These are phyloP conservation scores for Arrhamphus sclerolepis DNA, from an alignment of 2,797 vertebrate genomes.

Conservation along the genomic window DNA sequence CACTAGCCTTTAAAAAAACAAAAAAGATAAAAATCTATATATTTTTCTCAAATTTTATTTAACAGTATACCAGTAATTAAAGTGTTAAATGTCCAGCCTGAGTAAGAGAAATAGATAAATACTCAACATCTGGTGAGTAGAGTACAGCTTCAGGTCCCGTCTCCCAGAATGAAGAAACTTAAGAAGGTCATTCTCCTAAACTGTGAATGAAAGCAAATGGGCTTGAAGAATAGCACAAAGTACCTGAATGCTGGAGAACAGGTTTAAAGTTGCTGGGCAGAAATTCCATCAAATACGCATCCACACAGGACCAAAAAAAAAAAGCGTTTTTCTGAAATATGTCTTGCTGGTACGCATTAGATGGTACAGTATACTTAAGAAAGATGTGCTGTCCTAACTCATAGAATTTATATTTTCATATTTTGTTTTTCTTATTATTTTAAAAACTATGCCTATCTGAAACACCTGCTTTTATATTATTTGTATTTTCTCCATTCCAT, in stretches of 20 bases:
- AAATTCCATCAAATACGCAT: constrained; percentile 44
- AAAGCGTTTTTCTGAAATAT: constrained; percentile 47
- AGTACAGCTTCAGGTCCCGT: constrained; percentile 26
- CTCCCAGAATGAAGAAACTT: constrained; percentile 53
- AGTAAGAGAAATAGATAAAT: constrained; percentile 41
- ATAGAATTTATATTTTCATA: constrained; percentile 66
- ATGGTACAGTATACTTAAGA: constrained; percentile 56
- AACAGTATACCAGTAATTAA: constrained; percentile 60
- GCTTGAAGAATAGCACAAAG: constrained; percentile 51
- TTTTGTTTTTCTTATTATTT: constrained; percentile 35
- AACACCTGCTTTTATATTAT: constrained; percentile 40
- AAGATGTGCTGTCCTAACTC: constrained; percentile 64
- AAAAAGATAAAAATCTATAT: constrained; percentile 55
- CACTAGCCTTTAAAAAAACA: constrained; percentile 57
- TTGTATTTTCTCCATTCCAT: constrained; percentile 67
- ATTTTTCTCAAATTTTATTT: constrained; percentile 76
- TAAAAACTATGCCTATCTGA: constrained; percentile 71
- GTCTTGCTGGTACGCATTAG: constrained; percentile 66
- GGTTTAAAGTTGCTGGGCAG: constrained; percentile 34
- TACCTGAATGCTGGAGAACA: constrained; percentile 43
- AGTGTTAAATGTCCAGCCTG: constrained; percentile 52
- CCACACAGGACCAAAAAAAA: constrained; percentile 74
- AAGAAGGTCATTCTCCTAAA: constrained; percentile 53
- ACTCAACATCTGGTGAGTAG: constrained; percentile 25
- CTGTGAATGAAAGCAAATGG: constrained; percentile 71